A percentile compares a stretch with the other conserved stretches of the same genome.
Evolutionary conservation across 2,888 invertebrate species (phyloP).

Genomic region (Drosophila kanekoi): DNA sequence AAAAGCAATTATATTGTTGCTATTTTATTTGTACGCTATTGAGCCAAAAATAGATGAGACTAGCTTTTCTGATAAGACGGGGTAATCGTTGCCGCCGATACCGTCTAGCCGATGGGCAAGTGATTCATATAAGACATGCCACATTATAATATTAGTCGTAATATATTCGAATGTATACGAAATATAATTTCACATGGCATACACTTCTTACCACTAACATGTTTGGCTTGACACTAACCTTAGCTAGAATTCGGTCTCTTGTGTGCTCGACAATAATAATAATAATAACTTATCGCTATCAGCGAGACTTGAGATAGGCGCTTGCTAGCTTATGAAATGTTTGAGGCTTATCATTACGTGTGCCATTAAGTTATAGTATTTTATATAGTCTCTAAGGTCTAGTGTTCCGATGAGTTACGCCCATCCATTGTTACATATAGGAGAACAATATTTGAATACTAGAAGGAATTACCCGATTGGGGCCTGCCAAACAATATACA

Average conservation of each 20-base stretch:
- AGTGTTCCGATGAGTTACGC: conserved; percentile 19
- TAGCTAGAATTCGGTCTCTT: background rate
- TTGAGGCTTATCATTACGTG: conserved; percentile 50
- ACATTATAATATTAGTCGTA: conserved; percentile 2
- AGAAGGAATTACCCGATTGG: too few relatives aligned
- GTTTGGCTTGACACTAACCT: conserved; percentile 43
- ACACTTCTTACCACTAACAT: conserved; percentile 55
- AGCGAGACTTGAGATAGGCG: conserved; percentile 56
- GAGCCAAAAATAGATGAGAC: conserved; percentile 32
- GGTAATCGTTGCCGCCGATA: background rate
- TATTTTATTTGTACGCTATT: conserved; percentile 28
- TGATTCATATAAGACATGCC: conserved; percentile 33
- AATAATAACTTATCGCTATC: conserved; percentile 61
- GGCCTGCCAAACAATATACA: too few relatives aligned
- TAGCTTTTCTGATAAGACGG: conserved; percentile 42
- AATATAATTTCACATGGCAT: conserved; percentile 17
- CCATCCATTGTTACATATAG: conserved; percentile 24
- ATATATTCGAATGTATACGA: background rate
- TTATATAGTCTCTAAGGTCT: conserved; percentile 8
- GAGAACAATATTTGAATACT: too few relatives aligned
- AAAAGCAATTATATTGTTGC: conserved; percentile 20
- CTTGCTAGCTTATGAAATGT: conserved; percentile 42
- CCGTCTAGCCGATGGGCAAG: background rate
- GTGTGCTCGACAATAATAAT: conserved; percentile 18
- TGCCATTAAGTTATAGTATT: conserved; percentile 9